Conservation (phyloP, 2,797 vertebrate genomes). For the Threskiornis aethiopicus region DNA sequence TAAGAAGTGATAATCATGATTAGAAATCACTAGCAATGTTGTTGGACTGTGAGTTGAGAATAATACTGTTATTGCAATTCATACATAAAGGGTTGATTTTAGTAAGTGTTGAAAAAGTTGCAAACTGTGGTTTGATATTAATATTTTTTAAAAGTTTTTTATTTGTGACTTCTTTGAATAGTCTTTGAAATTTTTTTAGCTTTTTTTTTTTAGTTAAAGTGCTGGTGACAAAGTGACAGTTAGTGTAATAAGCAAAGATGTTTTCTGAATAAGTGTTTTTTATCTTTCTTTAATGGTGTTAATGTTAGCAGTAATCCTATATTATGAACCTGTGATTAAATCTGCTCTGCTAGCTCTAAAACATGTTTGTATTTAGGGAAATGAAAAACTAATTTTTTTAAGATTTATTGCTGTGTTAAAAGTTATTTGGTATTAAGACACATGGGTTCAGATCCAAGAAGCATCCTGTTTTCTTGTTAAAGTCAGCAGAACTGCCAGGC, state of each 20-base stretch:
- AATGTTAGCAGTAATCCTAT: neutral
- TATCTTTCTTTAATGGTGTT: neutral
- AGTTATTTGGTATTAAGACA: neutral
- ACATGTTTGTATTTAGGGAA: neutral
- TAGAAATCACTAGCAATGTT: neutral
- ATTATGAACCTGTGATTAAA: neutral
- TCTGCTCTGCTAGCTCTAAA: neutral
- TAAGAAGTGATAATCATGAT: neutral
- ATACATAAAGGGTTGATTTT: neutral
- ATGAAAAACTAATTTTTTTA: neutral
- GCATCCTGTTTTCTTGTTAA: neutral
- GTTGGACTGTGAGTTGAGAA: neutral
- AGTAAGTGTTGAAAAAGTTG: neutral
- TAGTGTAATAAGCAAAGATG: neutral
- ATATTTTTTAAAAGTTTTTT: neutral
- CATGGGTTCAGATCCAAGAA: neutral
- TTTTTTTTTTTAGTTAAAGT: neutral
- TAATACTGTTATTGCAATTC: neutral
- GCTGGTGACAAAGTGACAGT: neutral
- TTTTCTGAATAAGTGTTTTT: neutral
- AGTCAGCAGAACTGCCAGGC: neutral
- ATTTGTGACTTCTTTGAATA: neutral
- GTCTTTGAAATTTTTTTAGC: neutral
- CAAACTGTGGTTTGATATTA: neutral
- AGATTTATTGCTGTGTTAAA: neutral